phyloP scores from a whole-genome alignment of 2,888 invertebrate species.

The Gnatocerus cornutus region DNA sequence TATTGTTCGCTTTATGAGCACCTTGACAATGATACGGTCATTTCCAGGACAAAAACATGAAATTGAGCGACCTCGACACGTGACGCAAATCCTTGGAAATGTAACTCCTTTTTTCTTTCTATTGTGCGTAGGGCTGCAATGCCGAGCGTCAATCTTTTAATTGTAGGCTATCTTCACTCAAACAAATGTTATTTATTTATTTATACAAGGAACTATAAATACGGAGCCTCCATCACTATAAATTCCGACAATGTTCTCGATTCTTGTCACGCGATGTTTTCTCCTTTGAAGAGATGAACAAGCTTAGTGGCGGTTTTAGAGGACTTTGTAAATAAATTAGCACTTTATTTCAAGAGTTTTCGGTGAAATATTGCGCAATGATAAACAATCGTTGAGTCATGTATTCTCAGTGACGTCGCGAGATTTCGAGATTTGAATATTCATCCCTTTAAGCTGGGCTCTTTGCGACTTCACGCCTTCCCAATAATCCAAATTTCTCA shows the following conservation, averaged over 20 bases:
- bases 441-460: neutral
- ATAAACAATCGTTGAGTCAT: too few relatives aligned
- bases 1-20: conserved; percentile 19
- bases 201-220: conserved; percentile 23
- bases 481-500: conserved; percentile 2
- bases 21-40: conserved; percentile 32
- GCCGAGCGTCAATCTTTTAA: neutral
- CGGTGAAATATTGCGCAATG: too few relatives aligned
- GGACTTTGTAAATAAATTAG: conserved; percentile 32
- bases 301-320: neutral
- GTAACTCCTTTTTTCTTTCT: neutral
- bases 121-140: neutral
- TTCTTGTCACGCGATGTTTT: conserved; percentile 43
- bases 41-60: conserved; percentile 4
- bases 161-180: neutral
- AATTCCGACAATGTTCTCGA: conserved; percentile 33
- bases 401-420: too few relatives aligned
- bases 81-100: neutral
- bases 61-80: conserved; percentile 1
- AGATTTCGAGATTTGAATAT: neutral
- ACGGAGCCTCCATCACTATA: conserved; percentile 24
- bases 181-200: conserved; percentile 12
- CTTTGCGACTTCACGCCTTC: neutral
- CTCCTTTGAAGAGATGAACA: conserved; percentile 30
- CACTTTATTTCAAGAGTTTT: neutral